A percentile compares a stretch with the other conserved stretches of the same genome.
These are phyloP conservation scores for Calosoma granatense DNA, from an alignment of 1,140 invertebrate species.

Conservation along the genomic window DNA sequence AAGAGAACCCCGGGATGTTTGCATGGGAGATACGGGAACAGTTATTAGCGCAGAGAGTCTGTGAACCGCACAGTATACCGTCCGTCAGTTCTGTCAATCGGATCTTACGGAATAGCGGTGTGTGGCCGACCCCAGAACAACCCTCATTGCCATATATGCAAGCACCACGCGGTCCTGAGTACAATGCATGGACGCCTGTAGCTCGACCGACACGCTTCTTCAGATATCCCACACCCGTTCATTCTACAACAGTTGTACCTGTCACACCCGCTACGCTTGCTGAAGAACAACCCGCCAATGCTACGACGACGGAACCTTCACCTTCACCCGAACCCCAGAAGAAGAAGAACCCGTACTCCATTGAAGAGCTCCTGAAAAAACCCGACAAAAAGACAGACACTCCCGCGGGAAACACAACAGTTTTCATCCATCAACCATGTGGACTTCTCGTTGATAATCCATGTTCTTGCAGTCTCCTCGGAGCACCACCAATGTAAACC, in stretches of 20 bases:
- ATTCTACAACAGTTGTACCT: constrained; percentile 29
- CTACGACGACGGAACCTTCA: not conserved
- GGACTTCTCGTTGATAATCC: constrained; percentile 23
- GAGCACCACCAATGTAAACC: not conserved
- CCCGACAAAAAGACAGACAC: constrained; percentile 42
- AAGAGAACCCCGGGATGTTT: constrained; percentile 87
- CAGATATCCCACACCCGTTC: not conserved
- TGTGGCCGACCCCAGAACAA: constrained; percentile 50
- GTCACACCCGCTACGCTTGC: not conserved
- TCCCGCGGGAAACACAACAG: not conserved
- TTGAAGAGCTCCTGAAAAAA: constrained; percentile 75
- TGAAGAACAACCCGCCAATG: not conserved
- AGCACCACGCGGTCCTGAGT: not conserved
- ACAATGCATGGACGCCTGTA: not conserved
- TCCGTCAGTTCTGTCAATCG: constrained; percentile 92
- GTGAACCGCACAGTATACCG: constrained; percentile 77
- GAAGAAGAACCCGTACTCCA: constrained; percentile 74
- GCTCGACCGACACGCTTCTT: not conserved
- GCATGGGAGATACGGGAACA: constrained; percentile 89
- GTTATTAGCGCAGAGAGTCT: constrained; percentile 71
- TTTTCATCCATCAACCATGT: constrained; percentile 24
- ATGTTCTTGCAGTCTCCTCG: constrained; percentile 3
- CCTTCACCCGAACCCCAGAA: not conserved
- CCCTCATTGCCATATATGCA: constrained; percentile 10
- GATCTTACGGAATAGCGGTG: constrained; percentile 78